These are phyloP conservation scores for Papilio elwesi DNA, from an alignment of 2,888 invertebrate species.

Conservation along the genomic window DNA sequence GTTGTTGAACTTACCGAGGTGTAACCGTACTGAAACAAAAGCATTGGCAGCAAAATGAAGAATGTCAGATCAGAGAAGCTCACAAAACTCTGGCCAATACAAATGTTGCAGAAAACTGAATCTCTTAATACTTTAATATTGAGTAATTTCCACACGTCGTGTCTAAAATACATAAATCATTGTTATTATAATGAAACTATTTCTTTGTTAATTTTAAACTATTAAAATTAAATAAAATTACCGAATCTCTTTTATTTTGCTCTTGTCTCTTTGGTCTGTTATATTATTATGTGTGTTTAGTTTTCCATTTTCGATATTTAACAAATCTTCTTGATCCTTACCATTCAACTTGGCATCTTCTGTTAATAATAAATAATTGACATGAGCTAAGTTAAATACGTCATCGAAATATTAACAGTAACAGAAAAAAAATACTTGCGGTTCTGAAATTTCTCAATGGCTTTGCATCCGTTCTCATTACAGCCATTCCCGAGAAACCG, in stretches of 20 bases:
- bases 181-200: conserved; percentile 13
- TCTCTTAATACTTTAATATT: conserved; percentile 81
- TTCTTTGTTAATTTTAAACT: conserved; percentile 17
- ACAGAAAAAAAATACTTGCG: conserved; percentile 70
- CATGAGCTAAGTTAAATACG: conserved; percentile 25
- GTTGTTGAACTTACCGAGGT: conserved; percentile 56
- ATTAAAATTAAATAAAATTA: neutral
- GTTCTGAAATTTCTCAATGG: conserved; percentile 52
- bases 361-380: conserved; percentile 41
- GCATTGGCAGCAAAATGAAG: conserved; percentile 85
- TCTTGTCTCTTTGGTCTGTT: neutral
- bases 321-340: conserved; percentile 59
- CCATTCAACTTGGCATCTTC: conserved; percentile 48
- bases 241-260: conserved; percentile 31
- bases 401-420: conserved; percentile 39
- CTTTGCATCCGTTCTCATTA: conserved; percentile 74
- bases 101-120: conserved; percentile 83
- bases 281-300: conserved; percentile 3
- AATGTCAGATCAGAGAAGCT: conserved; percentile 86
- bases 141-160: conserved; percentile 63
- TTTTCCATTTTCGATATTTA: conserved; percentile 48
- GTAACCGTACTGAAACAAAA: conserved; percentile 84
- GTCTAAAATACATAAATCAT: conserved; percentile 52
- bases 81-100: conserved; percentile 84
- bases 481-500: conserved; percentile 83